These are phyloP conservation scores for Myotis lucifugus DNA, from an alignment of 2,113 vertebrate species.

Conservation along the genomic window DNA sequence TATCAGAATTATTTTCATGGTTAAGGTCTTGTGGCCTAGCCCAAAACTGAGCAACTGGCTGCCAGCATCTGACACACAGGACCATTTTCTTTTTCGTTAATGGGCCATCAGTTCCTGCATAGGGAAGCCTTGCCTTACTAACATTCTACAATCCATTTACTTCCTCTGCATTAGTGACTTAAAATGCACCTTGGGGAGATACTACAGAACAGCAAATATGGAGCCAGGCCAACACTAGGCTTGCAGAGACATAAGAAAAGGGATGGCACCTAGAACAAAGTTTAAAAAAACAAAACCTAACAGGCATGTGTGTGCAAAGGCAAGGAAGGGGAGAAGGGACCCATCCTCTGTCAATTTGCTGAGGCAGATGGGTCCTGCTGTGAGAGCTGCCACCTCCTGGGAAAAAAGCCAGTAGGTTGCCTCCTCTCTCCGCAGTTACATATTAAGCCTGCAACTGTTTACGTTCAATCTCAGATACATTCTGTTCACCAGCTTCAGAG, in stretches of 20 bases:
- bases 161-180: slow-evolving; percentile 74
- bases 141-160: slow-evolving; percentile 75
- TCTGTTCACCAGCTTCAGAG: slow-evolving; percentile 72
- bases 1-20: slow-evolving; percentile 58
- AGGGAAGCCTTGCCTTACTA: slow-evolving; percentile 69
- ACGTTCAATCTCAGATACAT: slow-evolving; percentile 74
- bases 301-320: background rate
- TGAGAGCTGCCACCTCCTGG: slow-evolving; percentile 72
- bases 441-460: slow-evolving; percentile 79
- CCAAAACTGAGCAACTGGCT: slow-evolving; percentile 58
- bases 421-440: slow-evolving; percentile 70
- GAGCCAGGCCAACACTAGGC: slow-evolving; percentile 58
- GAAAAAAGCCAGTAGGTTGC: slow-evolving; percentile 74
- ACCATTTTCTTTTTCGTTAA: slow-evolving; percentile 70
- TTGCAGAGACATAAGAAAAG: slow-evolving; percentile 49
- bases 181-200: slow-evolving; percentile 74
- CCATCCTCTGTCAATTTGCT: slow-evolving; percentile 70
- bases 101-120: slow-evolving; percentile 67
- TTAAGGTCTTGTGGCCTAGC: slow-evolving; percentile 53
- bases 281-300: background rate
- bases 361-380: slow-evolving; percentile 74
- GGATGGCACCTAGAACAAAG: slow-evolving; percentile 37
- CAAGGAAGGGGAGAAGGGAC: background rate
- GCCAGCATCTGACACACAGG: slow-evolving; percentile 70
- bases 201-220: slow-evolving; percentile 64